Percentiles rank a stretch among this genome's conserved stretches.
These are phyloP conservation scores for Charadrius vociferus DNA, from an alignment of 2,113 vertebrate genomes.

Conservation along the genomic window DNA sequence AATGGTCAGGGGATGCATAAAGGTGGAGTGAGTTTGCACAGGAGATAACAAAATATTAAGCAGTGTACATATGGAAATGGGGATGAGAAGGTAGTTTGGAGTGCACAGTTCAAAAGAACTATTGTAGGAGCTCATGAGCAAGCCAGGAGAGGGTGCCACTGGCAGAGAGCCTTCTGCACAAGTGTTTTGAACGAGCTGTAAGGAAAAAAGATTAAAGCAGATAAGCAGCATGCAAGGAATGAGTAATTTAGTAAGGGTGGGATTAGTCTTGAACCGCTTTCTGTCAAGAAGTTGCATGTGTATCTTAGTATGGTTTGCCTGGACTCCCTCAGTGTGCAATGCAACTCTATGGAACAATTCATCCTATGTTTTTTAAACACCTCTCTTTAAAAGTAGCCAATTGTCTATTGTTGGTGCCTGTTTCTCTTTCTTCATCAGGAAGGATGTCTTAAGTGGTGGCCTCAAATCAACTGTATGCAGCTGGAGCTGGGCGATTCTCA, in stretches of 20 bases:
- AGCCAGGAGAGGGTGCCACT: neutral
- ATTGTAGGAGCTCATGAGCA: neutral
- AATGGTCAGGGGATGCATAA: neutral
- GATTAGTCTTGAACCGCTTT: neutral
- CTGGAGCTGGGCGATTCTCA: neutral
- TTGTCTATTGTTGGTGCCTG: neutral
- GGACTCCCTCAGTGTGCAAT: neutral
- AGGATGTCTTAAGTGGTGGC: neutral
- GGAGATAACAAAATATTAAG: neutral
- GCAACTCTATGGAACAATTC: neutral
- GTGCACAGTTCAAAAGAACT: neutral
- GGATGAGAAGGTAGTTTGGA: neutral
- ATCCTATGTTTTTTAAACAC: neutral
- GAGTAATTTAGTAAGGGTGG: neutral
- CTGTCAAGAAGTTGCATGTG: neutral
- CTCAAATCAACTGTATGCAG: neutral
- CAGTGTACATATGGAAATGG: accelerated
- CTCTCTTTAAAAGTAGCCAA: neutral
- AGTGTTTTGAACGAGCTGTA: neutral
- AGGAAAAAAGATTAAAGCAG: neutral
- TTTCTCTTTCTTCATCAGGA: neutral
- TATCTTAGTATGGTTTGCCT: neutral
- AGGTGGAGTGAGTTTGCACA: neutral
- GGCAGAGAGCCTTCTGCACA: neutral
- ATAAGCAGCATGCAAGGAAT: neutral